Conservation (phyloP, 2,888 invertebrate genomes). For the Lysandra bellargus region DNA sequence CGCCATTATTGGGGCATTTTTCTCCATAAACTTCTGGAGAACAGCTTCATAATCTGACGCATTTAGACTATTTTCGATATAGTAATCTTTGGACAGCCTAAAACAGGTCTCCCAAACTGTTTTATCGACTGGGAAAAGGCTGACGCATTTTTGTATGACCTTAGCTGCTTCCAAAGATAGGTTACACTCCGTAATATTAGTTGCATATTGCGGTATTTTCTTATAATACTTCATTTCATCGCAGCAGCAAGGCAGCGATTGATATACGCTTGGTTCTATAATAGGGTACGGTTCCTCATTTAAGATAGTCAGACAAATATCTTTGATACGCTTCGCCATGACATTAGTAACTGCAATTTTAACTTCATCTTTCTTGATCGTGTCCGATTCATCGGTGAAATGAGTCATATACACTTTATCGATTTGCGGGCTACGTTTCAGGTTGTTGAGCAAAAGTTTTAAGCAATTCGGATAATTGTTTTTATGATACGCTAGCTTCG, state of each 20-base stretch:
- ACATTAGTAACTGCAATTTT: slow-evolving; percentile 60
- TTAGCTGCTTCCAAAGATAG: slow-evolving; percentile 59
- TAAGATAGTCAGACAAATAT: slow-evolving; percentile 63
- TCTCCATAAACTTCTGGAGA: slow-evolving; percentile 78
- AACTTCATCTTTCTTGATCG: slow-evolving; percentile 53
- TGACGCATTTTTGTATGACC: slow-evolving; percentile 66
- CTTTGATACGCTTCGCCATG: slow-evolving; percentile 69
- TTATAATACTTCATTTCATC: slow-evolving; percentile 59
- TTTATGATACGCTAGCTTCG: slow-evolving; percentile 67
- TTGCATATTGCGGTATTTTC: slow-evolving; percentile 42
- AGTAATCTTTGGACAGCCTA: slow-evolving; percentile 65
- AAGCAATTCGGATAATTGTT: slow-evolving; percentile 62
- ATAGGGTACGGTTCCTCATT: slow-evolving; percentile 63
- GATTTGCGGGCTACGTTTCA: slow-evolving; percentile 49
- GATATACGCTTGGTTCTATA: slow-evolving; percentile 53
- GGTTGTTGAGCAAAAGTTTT: slow-evolving; percentile 55
- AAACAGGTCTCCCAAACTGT: slow-evolving; percentile 70
- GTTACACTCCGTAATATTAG: slow-evolving; percentile 46
- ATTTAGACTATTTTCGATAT: slow-evolving; percentile 61
- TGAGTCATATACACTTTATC: slow-evolving; percentile 59
- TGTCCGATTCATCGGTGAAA: slow-evolving; percentile 45
- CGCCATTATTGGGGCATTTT: slow-evolving; percentile 68
- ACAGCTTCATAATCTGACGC: slow-evolving; percentile 78
- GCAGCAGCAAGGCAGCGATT: slow-evolving; percentile 64
- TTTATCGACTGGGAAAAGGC: slow-evolving; percentile 64